Base-by-base conservation (phyloP, 2,888 invertebrate species). In the Lagria hirta region DNA sequence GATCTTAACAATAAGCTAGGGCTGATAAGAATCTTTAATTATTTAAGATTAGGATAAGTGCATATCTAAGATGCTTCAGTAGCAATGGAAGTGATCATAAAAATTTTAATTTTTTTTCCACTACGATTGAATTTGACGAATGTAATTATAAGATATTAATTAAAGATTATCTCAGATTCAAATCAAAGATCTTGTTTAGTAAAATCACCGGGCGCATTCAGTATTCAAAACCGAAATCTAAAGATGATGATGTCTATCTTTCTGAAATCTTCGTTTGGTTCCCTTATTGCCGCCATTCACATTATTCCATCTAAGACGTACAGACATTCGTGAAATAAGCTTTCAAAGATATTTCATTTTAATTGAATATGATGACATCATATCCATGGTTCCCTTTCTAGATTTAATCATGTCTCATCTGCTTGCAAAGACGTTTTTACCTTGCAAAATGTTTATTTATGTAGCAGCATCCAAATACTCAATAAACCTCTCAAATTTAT, bases 151-250 rank as follows among this genome's bases (percentile, higher is more conserved):
- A 21, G 41, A 46, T 43, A 47, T 48, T 51, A 49, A 51, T 51
- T 51, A 51, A 44, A 41, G 38, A 37, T 49, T 49, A 49, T 52
- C 51, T 42, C 23, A 28, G 21, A 46, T 33, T 34, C 33, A 35
- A 50, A 52, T 52, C 52, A 45, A 44, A 48, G 51, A 51, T 46
- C 33, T 41, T 33, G 34, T 28, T 21, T 41, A 28, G 33, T 34
- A 34, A 32, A 27, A 41, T 41, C 41, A 41, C 41, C 41, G 41
- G 41, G 33, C 34, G 8, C 22, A 41, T 41, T 43, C 42, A 35
- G 13, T 16, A 36, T 43, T 43, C 43, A 43, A 43, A 37, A 43
- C 37, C 29, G 33, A 37, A 43, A 43, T 43, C 43, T 37, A 37
- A 37, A 43, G 43, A 43, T 35, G 43, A 43, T 35, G 35, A 43